Evolutionary conservation across 1,140 invertebrate species (phyloP).

Genomic region (Diuraphis noxia): DNA sequence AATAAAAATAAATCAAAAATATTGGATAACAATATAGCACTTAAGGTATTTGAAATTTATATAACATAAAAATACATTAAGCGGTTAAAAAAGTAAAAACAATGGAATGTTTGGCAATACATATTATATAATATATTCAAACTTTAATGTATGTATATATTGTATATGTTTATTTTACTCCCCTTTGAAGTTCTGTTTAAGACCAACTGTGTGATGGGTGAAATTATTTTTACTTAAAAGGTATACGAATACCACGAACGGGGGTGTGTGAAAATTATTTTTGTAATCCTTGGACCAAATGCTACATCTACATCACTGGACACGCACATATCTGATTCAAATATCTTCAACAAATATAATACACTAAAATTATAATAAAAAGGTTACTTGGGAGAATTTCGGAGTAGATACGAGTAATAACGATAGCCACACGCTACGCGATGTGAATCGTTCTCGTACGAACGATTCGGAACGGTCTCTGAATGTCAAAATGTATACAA

Average conservation of each 20-base stretch:
- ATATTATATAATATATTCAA: background rate
- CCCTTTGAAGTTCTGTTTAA: background rate
- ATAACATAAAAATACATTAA: too few relatives aligned
- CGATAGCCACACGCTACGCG: background rate
- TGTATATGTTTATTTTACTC: background rate
- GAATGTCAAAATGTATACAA: background rate
- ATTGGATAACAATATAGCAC: background rate
- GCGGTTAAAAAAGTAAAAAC: too few relatives aligned
- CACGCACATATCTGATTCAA: background rate
- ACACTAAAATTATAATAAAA: background rate
- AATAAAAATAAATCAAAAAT: background rate
- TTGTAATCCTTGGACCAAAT: background rate
- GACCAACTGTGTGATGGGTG: background rate
- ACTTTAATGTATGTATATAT: background rate
- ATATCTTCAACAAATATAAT: background rate
- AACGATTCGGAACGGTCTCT: background rate
- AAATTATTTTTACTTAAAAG: background rate
- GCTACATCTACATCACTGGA: background rate
- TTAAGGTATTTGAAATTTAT: background rate
- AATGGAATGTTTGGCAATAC: too few relatives aligned
- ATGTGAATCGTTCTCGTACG: background rate
- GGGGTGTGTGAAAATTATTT: background rate
- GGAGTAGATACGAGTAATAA: too few relatives aligned
- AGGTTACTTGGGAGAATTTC: background rate
- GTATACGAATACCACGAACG: background rate